phyloP scores from a whole-genome alignment of 2,113 vertebrate genomes.

The Chinchilla lanigera region DNA sequence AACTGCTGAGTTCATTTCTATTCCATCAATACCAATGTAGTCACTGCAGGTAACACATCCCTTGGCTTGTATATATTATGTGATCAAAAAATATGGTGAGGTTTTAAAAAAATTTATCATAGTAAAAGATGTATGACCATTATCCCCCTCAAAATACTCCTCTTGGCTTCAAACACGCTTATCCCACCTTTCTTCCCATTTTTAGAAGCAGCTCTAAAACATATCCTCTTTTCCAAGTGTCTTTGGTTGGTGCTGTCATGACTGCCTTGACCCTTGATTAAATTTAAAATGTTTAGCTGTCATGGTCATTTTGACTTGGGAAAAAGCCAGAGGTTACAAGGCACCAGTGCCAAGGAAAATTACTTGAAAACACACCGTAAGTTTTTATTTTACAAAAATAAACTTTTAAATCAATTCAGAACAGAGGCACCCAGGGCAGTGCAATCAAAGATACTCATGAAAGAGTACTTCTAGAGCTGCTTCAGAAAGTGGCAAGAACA shows the following conservation, averaged over 20 bases:
- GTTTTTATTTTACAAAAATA: neutral
- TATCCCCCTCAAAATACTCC: neutral
- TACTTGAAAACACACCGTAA: neutral
- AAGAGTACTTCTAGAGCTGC: neutral
- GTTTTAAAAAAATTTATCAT: neutral
- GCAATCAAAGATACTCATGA: neutral
- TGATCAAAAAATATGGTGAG: neutral
- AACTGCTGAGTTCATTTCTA: neutral
- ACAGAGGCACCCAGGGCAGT: neutral
- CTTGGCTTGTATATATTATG: neutral
- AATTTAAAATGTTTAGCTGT: neutral
- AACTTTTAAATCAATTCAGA: neutral
- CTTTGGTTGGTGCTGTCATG: neutral
- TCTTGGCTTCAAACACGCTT: neutral
- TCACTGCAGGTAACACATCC: neutral
- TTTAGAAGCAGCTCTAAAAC: neutral
- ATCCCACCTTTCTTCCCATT: neutral
- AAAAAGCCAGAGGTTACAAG: neutral
- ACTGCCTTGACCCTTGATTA: neutral
- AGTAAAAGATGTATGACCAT: neutral
- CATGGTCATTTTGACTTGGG: neutral
- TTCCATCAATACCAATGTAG: conserved; percentile 24
- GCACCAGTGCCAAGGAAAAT: neutral
- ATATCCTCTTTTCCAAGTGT: neutral
- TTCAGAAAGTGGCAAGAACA: neutral